Base-by-base conservation (phyloP, 2,113 vertebrate genomes). In the Bufo bufo region DNA sequence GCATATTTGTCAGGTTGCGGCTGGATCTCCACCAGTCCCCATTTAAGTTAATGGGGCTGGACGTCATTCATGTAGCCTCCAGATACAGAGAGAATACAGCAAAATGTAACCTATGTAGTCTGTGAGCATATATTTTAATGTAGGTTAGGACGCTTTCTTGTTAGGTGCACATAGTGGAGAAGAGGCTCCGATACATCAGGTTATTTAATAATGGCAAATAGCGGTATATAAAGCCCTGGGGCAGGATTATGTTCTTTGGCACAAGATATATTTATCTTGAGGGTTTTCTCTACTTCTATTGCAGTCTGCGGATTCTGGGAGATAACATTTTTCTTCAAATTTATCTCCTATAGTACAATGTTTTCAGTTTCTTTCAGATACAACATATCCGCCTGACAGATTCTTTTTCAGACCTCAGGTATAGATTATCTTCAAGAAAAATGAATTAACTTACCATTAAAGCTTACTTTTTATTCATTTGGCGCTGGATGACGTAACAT, bases 191-290 rank as follows among this genome's bases (percentile, higher is more conserved):
- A 49, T 49, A 65, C 19, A n/a, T 83, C 20, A 20, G 65, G n/a
- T n/a, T 83, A 16, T 83, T 47, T 50, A 66, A 66, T 49, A 50
- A 65, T n/a, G 16, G 56, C 33, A 61, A 81, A 80, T n/a, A 78
- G 78, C 56, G 43, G 11, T 80, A 17, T 81, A 43, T 33, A 59
- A 45, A 63, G 79, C 58, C 54, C 33, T n/a, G 58, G 33, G 59
- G 43, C 33, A 49, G 10, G 33, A n/a, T 65, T n/a, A 47, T 69
- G 13, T 69, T 83, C 19, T 11, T 49, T 65, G 14, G 33, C 20
- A 9, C 65, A 16, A 33, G 13, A 43, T 33, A 33, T 58, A 33
- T 54, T 52, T 54, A 17, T 59, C n/a, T 61, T 9, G 43, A 66
- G 63, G 63, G 17, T 82, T 50, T 66, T 10, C 61, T n/a, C 9